Base-by-base conservation (phyloP, 2,888 invertebrate genomes). In the Toxonevra muliebris region DNA sequence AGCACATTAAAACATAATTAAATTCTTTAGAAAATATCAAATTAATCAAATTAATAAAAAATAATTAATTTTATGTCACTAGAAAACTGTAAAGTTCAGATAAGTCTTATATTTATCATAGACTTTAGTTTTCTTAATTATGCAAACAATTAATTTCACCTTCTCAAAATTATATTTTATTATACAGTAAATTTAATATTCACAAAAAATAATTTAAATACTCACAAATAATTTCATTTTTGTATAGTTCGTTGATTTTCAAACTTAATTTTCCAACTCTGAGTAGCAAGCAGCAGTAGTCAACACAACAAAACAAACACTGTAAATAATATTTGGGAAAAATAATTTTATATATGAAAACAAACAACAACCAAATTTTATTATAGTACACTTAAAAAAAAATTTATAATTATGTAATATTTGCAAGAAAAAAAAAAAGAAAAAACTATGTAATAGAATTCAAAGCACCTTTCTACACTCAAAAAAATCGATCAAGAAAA, bases 221-320 rank as follows among this genome's bases (percentile, higher is more conserved):
- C 88, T 88, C 87, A 88, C 88, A 86, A 88, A 85, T 81, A 86
- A 79, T 84, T 87, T 88, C 88, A 88, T 88, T 77, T 75, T 81
- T 76, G 68, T 74, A 4, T 48, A 3, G n/a, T 48, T 48, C 48
- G 13, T 5, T 48, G 11, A 11, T 10, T 48, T n/a, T n/a, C 15
- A 0, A 48, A 55, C 53, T 74, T 73, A 69, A 72, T 71, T 66
- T 74, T 75, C 64, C 1, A 48, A 48, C 11, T n/a, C n/a, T 53
- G 61, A 66, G 42, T 68, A 69, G 59, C 65, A 53, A 76, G 74
- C 68, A 66, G 15, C n/a, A 48, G 15, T 48, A n/a, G 13, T 48
- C n/a, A 48, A 48, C 13, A 48, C 13, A 48, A 48, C 15, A 48
- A 4, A 48, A 48, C 13, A 8, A 48, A 48, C 15, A n/a, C 5